Base-by-base conservation (phyloP, 2,113 vertebrate genomes). In the Pongo pygmaeus region DNA sequence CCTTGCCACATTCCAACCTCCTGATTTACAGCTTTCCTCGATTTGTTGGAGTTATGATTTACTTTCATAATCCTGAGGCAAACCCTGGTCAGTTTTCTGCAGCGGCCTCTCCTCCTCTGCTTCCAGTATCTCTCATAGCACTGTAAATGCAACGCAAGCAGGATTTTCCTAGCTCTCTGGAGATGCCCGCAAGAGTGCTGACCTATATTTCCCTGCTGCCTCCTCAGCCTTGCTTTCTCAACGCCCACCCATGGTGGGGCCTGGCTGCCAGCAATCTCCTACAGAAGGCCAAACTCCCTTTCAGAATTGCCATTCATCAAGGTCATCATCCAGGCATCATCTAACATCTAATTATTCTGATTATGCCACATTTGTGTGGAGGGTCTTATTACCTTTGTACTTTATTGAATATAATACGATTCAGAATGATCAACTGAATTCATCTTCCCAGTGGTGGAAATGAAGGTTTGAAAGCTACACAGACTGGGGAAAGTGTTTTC, bases 301-400 rank as follows among this genome's bases (percentile, higher is more conserved):
- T 48, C n/a, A 96, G 22, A 74, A 90, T 48, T 92, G 57, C 30
- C 64, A 72, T 69, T 87, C 30, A 43, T n/a, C 77, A 91, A 8
- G 6, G 23, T 93, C 57, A 77, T 83, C 79, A 85, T 74, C 69
- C 55, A 89, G 64, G 70, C 57, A 17, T 43, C 43, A 86, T 40
- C 61, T 91, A 93, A 93, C 81, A 91, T 72, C 79, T 91, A 91
- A 95, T 94, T 96, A 93, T 91, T 94, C 69, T 93, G 48, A 91
- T 96, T 80, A 72, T 6, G 50, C 50, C 35, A 74, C 79, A 92
- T 86, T 70, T 12, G 11, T 67, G 55, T 69, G 55, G 61, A 93
- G 5, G 35, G 18, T 55, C 32, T 85, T 69, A 86, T 72, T 94
- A 79, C 9, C 72, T 89, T 78, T 92, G 43, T 12, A 75, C 84